A percentile compares a stretch with the other conserved stretches of the same genome.
These are phyloP conservation scores for Pristionchus japonicus DNA, from an alignment of 2,888 invertebrate genomes.

Conservation along the genomic window DNA sequence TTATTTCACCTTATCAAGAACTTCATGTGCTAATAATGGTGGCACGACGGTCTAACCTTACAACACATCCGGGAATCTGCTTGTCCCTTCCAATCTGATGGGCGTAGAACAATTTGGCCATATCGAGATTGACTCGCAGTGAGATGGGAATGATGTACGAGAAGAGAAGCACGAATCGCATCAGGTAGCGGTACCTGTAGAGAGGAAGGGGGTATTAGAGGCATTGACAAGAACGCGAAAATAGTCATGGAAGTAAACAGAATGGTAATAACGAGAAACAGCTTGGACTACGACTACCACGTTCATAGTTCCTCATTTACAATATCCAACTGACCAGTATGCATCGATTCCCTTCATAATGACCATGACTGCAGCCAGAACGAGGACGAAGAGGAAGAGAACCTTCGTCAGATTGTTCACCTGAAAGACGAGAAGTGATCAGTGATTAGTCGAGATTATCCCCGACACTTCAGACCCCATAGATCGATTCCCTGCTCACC, in stretches of 20 bases:
- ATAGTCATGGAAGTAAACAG: too few relatives aligned
- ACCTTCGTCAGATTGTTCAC: conserved; percentile 97
- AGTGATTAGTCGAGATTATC: too few relatives aligned
- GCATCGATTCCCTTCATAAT: conserved; percentile 82
- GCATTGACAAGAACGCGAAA: too few relatives aligned
- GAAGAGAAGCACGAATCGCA: conserved; percentile 94
- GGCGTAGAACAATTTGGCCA: conserved; percentile 92
- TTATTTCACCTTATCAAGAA: too few relatives aligned
- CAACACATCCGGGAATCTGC: conserved; percentile 88
- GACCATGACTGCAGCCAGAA: conserved; percentile 93
- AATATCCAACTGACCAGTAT: conserved; percentile 63
- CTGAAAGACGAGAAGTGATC: too few relatives aligned
- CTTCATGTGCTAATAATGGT: too few relatives aligned
- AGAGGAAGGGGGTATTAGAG: too few relatives aligned
- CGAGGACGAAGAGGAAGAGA: conserved; percentile 90
- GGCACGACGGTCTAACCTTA: not conserved
- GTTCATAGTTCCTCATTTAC: too few relatives aligned
- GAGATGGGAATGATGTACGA: conserved; percentile 99
- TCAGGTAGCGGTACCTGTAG: conserved; percentile 84
- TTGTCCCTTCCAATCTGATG: conserved; percentile 95
- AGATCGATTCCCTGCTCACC: conserved; percentile 79
- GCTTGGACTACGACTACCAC: too few relatives aligned
- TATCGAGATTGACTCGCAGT: conserved; percentile 96
- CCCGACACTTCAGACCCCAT: not conserved
- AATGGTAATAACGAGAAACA: too few relatives aligned